These are phyloP conservation scores for Laspeyria flexula DNA, from an alignment of 2,888 invertebrate species.

Conservation along the genomic window DNA sequence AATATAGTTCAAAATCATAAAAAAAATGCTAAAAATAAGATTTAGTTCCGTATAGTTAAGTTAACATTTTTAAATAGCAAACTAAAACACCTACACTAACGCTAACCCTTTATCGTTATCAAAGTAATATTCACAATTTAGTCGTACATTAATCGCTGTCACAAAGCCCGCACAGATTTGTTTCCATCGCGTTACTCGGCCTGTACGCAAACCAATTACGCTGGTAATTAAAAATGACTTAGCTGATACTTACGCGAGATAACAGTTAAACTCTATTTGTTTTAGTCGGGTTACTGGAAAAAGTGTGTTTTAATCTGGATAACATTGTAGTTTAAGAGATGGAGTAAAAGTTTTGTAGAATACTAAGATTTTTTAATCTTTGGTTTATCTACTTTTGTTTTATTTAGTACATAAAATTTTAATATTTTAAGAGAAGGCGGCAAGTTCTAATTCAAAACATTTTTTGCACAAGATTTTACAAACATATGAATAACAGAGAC, in stretches of 20 bases:
- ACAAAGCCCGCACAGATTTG: slow-evolving; percentile 25
- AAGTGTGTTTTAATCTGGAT: slow-evolving; percentile 61
- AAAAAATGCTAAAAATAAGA: too few species aligned
- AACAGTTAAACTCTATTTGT: slow-evolving; percentile 50
- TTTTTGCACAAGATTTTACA: too few species aligned
- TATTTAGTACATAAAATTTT: too few species aligned
- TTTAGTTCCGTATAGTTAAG: too few species aligned
- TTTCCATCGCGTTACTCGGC: slow-evolving; percentile 31
- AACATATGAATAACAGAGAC: too few species aligned
- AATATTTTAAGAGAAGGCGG: too few species aligned
- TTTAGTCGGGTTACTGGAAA: slow-evolving; percentile 42
- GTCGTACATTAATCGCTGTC: slow-evolving; percentile 20
- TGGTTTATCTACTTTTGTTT: too few species aligned
- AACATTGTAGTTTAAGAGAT: slow-evolving; percentile 54
- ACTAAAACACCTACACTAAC: neutral
- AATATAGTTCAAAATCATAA: too few species aligned
- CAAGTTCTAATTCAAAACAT: too few species aligned
- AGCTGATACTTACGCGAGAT: slow-evolving; percentile 60
- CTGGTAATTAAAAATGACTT: slow-evolving; percentile 74
- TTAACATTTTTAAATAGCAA: neutral
- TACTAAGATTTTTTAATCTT: too few species aligned
- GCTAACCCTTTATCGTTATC: slow-evolving; percentile 1
- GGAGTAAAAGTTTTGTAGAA: neutral
- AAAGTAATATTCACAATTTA: slow-evolving; percentile 11
- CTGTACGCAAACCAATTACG: slow-evolving; percentile 51